Evolutionary conservation across 2,797 vertebrate genomes (phyloP), one percentile per base, ranked within the genome.

Genomic region (Odontamblyopus rebecca): DNA sequence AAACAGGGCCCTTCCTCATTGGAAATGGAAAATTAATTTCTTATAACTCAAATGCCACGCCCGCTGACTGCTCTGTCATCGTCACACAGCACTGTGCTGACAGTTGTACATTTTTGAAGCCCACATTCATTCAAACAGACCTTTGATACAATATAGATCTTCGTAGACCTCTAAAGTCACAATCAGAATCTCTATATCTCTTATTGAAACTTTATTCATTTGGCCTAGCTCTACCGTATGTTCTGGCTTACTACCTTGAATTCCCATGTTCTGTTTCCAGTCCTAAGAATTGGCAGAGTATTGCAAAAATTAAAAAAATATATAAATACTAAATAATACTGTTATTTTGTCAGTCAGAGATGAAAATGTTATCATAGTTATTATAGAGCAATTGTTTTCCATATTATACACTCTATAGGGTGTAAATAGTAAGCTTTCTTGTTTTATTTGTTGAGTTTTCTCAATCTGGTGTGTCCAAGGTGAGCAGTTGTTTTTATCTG

Each of bases 1-100:
- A 73, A 87, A 86, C 72, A 67, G 71, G 71, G 71, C 78, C 71
- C 72, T 41, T 75, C 69, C 64, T 60, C 61, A 63, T 82, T 70
- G 81, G 68, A 79, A 86, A 85, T 72, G 80, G 71, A 80, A 86
- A 85, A 84, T 70, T n/a, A 69, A 67, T 18, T 3, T 56, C 59
- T 81, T 82, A 80, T 51, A 80, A 73, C 62, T 71, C 19, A 26
- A 11, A 61, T 72, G 76, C 67, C 76, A 70, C 71, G 54, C 77
- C 69, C 51, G 29, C 71, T 38, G 72, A 77, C 61, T 76, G 13
- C 71, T 75, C 65, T 67, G 72, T 81, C 75, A 70, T 82, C 59
- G 73, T 56, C 62, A 16, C 65, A 18, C 63, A 70, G 57, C 64
- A 29, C 63, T 41, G 12, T 4, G 23, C 70, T 68, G 77, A 13